Evolutionary conservation across 2,113 vertebrate genomes (phyloP), one percentile per base, ranked within the genome.

Genomic region (Beaufortia kweichowensis): DNA sequence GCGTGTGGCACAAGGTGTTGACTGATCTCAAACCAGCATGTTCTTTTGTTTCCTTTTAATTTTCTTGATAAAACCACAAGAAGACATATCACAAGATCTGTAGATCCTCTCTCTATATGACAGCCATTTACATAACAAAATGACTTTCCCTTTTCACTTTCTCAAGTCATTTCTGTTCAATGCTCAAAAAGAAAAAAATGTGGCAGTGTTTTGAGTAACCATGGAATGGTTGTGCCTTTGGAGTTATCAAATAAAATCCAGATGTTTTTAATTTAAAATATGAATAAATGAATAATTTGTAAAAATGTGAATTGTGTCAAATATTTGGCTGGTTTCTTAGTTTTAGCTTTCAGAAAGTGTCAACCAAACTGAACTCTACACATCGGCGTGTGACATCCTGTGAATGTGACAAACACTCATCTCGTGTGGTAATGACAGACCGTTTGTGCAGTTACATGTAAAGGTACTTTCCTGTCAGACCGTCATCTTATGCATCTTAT

Each of bases 241-340:
- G 88, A 90, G 89, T 92, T 87, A 88, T 90, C 88, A 87, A 92
- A 91, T 90, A 87, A 87, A 91, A 91, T 87, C 89, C 87, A 91
- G 87, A 92, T 92, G 90, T 91, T 92, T 93, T 92, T 92, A 89
- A 91, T 91, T 92, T 91, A 91, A 91, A 80, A 88, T 88, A 89
- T 88, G 86, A 90, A 91, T 89, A 90, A 93, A 93, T 80, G 50
- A 77, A 72, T 76, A 85, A 85, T 90, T 91, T 91, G 83, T 88
- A 87, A 90, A 90, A 87, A 80, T 81, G 81, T 79, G 73, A 84
- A 73, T 69, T 21, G 65, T 66, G 77, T 31, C 55, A 41, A 29
- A 19, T 59, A 26, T 65, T 1, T 24, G 23, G 55, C 69, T 55
- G 48, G 8, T 39, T 39, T 39, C 0, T 39, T 2, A 35, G 33